Evolutionary conservation across 2,888 invertebrate genomes (phyloP), one percentile per base, ranked within the genome.

Genomic region (Torymus tubicola): DNA sequence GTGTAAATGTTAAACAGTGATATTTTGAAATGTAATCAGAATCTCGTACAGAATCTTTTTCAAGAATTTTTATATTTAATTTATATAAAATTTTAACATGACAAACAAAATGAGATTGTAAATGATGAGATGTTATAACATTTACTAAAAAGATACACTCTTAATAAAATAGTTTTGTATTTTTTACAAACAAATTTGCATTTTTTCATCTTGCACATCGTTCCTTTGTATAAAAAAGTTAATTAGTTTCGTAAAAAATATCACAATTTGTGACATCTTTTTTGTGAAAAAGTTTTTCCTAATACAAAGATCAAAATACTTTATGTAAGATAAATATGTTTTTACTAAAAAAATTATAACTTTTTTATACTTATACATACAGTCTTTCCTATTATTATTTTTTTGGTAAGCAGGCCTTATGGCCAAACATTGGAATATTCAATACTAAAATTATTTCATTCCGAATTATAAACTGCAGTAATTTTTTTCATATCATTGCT

Each of bases 101-200:
- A 77, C 21, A 70, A 81, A 71, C 57, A 65, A 63, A 69, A 60
- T 55, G 2, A 76, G 14, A 78, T 76, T 67, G 70, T 61, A 76
- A 78, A 73, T 73, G 31, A 64, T 77, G 31, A 31, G 31, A 69
- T 77, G n/a, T 64, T n/a, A 69, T 71, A 72, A 72, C 74, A 63
- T 58, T 42, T 24, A 64, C 18, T 52, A 71, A 78, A 69, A 77
- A 70, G 55, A 63, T 73, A 71, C 21, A 65, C 10, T 63, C 53
- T 70, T 70, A 77, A 77, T 64, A 78, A 78, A 67, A 78, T 72
- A 78, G 42, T 70, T 70, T 70, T 50, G 31, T 57, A 77, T 65
- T 78, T 78, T 78, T 67, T 71, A 78, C 52, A 67, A 78, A 78
- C 31, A 64, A 78, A 71, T 64, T 21, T 69, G 18, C 31, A 31